Evolutionary conservation across 2,888 invertebrate species (phyloP).

Genomic region (Leptinotarsa juncta): DNA sequence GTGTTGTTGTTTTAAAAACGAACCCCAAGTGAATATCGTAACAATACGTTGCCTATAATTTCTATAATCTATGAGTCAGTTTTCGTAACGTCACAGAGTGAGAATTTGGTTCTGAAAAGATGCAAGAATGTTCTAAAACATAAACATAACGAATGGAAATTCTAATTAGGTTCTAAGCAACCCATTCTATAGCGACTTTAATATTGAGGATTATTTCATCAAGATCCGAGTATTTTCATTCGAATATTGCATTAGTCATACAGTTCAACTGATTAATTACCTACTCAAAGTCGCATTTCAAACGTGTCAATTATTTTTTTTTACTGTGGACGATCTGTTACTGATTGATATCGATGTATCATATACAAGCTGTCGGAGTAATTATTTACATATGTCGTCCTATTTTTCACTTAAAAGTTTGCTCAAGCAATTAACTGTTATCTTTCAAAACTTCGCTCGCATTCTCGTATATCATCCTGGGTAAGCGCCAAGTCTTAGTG

Average conservation of each 20-base stretch:
- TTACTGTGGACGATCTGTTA: neutral
- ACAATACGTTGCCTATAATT: too few species aligned
- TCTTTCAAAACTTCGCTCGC: constrained; percentile 8
- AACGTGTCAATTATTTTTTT: constrained; percentile 8
- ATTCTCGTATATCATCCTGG: constrained; percentile 11
- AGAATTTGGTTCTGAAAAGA: too few species aligned
- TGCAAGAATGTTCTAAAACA: too few species aligned
- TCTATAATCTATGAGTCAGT: too few species aligned
- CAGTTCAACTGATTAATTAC: neutral
- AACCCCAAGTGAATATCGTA: too few species aligned
- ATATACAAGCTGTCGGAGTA: constrained; percentile 10
- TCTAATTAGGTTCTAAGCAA: too few species aligned
- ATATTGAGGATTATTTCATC: too few species aligned
- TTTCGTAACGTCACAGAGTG: too few species aligned
- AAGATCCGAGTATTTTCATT: neutral
- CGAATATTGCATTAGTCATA: neutral
- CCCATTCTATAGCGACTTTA: too few species aligned
- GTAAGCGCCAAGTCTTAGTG: constrained; percentile 6
- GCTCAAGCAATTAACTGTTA: constrained; percentile 4
- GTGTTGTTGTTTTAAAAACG: too few species aligned
- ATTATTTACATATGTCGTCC: constrained; percentile 18
- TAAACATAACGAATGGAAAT: too few species aligned
- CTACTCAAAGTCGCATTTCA: neutral
- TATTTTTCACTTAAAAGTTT: constrained; percentile 8
- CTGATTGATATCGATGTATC: constrained; percentile 14